Evolutionary conservation across 1,140 invertebrate species (phyloP).

Genomic region (Dryas iulia): DNA sequence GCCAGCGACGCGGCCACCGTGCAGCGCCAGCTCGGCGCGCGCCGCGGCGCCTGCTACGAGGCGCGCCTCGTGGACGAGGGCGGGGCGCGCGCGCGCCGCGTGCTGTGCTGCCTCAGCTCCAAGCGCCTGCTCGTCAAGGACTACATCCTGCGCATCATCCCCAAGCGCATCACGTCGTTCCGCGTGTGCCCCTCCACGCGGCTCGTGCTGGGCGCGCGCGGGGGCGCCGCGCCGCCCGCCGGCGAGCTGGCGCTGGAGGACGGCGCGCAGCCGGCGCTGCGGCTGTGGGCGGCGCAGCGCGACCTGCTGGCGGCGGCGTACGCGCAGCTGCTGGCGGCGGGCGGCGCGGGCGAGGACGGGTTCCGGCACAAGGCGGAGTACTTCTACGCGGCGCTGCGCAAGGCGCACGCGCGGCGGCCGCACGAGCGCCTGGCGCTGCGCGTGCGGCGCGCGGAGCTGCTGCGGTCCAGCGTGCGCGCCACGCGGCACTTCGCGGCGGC

Average conservation of each 20-base stretch:
- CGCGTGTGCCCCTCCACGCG: constrained; percentile 88
- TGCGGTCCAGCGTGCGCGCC: constrained; percentile 91
- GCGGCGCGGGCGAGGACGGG: constrained; percentile 96
- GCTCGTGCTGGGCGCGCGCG: constrained; percentile 82
- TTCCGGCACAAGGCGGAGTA: constrained; percentile 93
- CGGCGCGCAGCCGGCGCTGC: constrained; percentile 92
- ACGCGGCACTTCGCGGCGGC: constrained; percentile 88
- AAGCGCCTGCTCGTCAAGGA: constrained; percentile 93
- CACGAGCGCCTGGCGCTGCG: constrained; percentile 92
- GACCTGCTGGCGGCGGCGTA: constrained; percentile 96
- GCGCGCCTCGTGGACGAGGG: constrained; percentile 86
- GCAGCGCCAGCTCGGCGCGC: constrained; percentile 91
- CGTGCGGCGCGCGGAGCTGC: constrained; percentile 88
- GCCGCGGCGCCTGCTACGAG: constrained; percentile 91
- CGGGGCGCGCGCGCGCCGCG: constrained; percentile 84
- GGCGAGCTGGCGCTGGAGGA: constrained; percentile 91
- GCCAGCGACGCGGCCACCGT: constrained; percentile 91
- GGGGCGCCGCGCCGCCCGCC: constrained; percentile 65
- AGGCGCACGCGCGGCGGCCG: constrained; percentile 91
- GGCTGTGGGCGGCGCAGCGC: constrained; percentile 89
- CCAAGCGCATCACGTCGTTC: constrained; percentile 94
- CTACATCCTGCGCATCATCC: constrained; percentile 94
- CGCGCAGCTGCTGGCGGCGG: constrained; percentile 95
- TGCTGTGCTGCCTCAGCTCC: constrained; percentile 92
- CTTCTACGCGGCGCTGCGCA: constrained; percentile 95